Percentiles rank a stretch among this genome's conserved stretches.
Evolutionary conservation across 2,888 invertebrate species (phyloP).

Genomic region (Rutpela maculata): DNA sequence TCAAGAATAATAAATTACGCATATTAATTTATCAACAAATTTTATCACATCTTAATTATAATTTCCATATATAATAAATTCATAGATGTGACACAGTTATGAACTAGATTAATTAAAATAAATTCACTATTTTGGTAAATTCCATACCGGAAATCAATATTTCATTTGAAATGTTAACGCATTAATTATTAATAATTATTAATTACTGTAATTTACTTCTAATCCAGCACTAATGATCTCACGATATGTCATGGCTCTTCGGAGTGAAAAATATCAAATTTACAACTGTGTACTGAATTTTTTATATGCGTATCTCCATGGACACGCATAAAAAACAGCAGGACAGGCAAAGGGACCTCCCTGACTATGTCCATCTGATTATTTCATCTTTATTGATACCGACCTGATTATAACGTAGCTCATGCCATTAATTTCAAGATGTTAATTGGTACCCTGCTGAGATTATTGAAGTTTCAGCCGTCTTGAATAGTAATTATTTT

Average conservation of each 20-base stretch:
- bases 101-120: conserved; percentile 9
- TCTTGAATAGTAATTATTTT: conserved; percentile 7
- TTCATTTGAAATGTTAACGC: conserved; percentile 3
- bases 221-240: conserved; percentile 1
- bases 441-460: conserved; percentile 13
- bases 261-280: background rate
- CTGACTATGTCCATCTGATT: conserved; percentile 13
- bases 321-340: conserved; percentile 6
- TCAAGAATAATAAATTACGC: no score
- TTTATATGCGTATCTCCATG: background rate
- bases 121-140: conserved; percentile 13
- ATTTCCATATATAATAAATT: background rate
- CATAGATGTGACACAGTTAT: background rate
- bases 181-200: conserved; percentile 13
- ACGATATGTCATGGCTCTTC: background rate
- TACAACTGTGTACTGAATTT: background rate
- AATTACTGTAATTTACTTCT: background rate
- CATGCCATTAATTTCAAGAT: conserved; percentile 14
- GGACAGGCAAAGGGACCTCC: conserved; percentile 13
- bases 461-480: conserved; percentile 26
- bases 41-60: no score
- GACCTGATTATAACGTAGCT: conserved; percentile 8
- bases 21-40: no score
- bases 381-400: conserved; percentile 27
- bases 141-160: conserved; percentile 4